Conservation (phyloP, 2,888 invertebrate species). For the Nowickia ferox region DNA sequence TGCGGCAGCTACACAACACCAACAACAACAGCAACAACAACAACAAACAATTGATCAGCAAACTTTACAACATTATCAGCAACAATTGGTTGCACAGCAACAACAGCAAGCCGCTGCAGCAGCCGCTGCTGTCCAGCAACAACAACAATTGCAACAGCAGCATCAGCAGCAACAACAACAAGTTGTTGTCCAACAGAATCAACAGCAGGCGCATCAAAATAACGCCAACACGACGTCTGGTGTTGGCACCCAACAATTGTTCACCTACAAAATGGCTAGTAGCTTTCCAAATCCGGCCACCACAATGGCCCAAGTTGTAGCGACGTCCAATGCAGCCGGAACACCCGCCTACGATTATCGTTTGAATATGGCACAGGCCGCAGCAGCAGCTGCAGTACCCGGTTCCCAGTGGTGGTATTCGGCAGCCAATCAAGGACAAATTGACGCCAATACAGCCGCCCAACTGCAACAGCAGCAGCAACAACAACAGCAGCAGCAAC, state of each 20-base stretch:
- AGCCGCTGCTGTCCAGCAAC: conserved; percentile 79
- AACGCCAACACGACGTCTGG: conserved; percentile 85
- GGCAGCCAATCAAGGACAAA: conserved; percentile 84
- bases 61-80: conserved; percentile 85
- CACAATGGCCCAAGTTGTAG: conserved; percentile 87
- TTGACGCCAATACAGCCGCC: conserved; percentile 86
- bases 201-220: conserved; percentile 84
- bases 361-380: conserved; percentile 85
- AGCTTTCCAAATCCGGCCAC: conserved; percentile 90
- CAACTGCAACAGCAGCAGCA: conserved; percentile 84
- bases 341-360: conserved; percentile 90
- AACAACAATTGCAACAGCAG: conserved; percentile 83
- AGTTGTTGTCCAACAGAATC: conserved; percentile 84
- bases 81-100: conserved; percentile 84
- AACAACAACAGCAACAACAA: conserved; percentile 84
- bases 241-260: conserved; percentile 88
- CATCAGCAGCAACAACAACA: conserved; percentile 83
- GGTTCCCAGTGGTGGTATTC: conserved; percentile 91
- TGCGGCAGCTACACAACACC: conserved; percentile 84
- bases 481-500: conserved; percentile 84
- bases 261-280: conserved; percentile 93
- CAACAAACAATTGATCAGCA: conserved; percentile 84
- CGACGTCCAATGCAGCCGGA: conserved; percentile 85
- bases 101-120: conserved; percentile 83
- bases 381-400: conserved; percentile 84